Conservation (phyloP, 2,797 vertebrate genomes). For the Gymnocypris eckloni region DNA sequence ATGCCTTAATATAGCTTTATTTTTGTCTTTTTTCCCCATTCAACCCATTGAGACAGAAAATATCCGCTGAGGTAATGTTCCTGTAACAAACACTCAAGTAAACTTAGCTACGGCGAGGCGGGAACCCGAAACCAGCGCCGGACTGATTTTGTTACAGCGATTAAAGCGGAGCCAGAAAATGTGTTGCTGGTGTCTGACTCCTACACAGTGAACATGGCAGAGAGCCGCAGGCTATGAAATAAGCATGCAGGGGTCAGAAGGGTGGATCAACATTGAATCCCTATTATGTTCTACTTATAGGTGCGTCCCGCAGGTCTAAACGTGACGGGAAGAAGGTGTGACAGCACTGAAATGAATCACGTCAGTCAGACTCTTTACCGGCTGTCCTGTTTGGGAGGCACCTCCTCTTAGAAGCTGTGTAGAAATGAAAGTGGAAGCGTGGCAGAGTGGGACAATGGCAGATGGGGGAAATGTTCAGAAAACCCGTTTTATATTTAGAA, state of each 20-base stretch:
- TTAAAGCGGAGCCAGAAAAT: neutral
- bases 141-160: slow-evolving; percentile 2
- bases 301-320: neutral
- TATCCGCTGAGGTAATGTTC: slow-evolving; percentile 34
- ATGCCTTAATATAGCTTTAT: neutral
- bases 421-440: slow-evolving; percentile 28
- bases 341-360: neutral
- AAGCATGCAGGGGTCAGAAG: neutral
- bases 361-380: neutral
- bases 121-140: slow-evolving; percentile 46
- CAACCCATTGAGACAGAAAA: slow-evolving; percentile 18
- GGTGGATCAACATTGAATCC: neutral
- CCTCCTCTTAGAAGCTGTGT: neutral
- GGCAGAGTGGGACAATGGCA: neutral
- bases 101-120: slow-evolving; percentile 28
- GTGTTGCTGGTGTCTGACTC: neutral
- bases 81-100: slow-evolving; percentile 30
- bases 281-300: neutral
- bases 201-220: neutral
- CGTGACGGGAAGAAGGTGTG: neutral
- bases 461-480: neutral
- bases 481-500: neutral
- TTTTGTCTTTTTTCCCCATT: neutral
- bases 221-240: no score
- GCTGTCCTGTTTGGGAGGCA: neutral